Evolutionary conservation across 2,888 invertebrate genomes (phyloP).

Genomic region (Chelonus formosanus): DNA sequence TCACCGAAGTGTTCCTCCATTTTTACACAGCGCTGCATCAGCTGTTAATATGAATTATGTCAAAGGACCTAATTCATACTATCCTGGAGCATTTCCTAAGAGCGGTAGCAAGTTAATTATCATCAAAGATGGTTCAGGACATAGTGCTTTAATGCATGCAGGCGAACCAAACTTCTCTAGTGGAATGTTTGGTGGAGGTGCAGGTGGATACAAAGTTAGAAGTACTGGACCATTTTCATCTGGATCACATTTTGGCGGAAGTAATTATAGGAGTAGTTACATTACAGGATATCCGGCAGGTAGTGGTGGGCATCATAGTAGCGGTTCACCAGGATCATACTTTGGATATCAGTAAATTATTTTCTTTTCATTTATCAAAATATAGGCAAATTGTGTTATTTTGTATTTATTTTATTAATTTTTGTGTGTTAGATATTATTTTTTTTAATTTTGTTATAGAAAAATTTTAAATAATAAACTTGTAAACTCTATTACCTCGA

Average conservation of each 20-base stretch:
- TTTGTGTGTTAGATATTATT: constrained; percentile 30
- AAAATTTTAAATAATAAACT: too few species aligned
- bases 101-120: constrained; percentile 48
- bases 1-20: constrained; percentile 13
- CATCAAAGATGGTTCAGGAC: constrained; percentile 48
- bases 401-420: constrained; percentile 31
- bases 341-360: constrained; percentile 39
- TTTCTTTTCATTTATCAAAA: constrained; percentile 37
- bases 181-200: constrained; percentile 36
- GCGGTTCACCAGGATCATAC: constrained; percentile 28
- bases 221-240: constrained; percentile 39
- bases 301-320: constrained; percentile 38
- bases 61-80: constrained; percentile 44
- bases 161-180: constrained; percentile 38
- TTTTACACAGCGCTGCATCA: constrained; percentile 36
- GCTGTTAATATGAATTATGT: constrained; percentile 41
- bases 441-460: constrained; percentile 23
- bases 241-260: constrained; percentile 43
- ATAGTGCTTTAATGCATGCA: constrained; percentile 40
- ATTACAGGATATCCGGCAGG: constrained; percentile 46
- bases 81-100: constrained; percentile 43
- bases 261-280: constrained; percentile 41
- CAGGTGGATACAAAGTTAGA: constrained; percentile 49
- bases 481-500: constrained; percentile 8
- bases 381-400: constrained; percentile 21